Percentiles rank a stretch among this genome's conserved stretches.
Evolutionary conservation across 2,113 vertebrate genomes (phyloP).

Genomic region (Scartelaos histophorus): DNA sequence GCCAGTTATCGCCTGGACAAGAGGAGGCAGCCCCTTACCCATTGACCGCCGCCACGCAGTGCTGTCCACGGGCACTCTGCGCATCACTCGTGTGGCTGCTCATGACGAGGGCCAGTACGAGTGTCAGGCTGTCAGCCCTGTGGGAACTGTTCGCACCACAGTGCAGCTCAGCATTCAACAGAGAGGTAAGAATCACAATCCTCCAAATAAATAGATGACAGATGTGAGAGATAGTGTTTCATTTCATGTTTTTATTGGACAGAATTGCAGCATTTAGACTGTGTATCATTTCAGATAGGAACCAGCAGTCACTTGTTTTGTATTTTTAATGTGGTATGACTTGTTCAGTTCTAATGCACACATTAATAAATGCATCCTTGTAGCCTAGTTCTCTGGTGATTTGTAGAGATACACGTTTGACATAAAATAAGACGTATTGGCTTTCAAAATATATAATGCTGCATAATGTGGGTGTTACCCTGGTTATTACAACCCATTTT

Average conservation of each 20-base stretch:
- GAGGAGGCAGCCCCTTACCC: slow-evolving; percentile 89
- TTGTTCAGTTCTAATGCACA: background rate
- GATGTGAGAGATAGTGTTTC: background rate
- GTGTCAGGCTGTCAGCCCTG: slow-evolving; percentile 93
- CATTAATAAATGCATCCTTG: background rate
- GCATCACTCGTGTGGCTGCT: slow-evolving; percentile 87
- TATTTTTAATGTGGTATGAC: background rate
- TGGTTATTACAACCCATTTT: slow-evolving; percentile 10
- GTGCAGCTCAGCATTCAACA: slow-evolving; percentile 89
- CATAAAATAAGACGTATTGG: background rate
- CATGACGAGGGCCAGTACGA: slow-evolving; percentile 97
- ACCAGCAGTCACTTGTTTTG: background rate
- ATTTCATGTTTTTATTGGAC: background rate
- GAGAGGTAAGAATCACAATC: slow-evolving; percentile 80
- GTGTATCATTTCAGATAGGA: background rate
- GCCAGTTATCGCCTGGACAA: slow-evolving; percentile 95
- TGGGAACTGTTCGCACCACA: slow-evolving; percentile 82
- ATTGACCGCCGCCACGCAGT: slow-evolving; percentile 87
- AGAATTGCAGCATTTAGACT: background rate
- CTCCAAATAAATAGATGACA: slow-evolving; percentile 3
- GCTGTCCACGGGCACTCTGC: slow-evolving; percentile 85
- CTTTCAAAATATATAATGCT: background rate
- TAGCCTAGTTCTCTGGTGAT: background rate
- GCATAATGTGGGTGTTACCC: slow-evolving; percentile 4
- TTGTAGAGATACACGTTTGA: background rate